Evolutionary conservation across 1,140 invertebrate species (phyloP).

Genomic region (Radopholus similis): DNA sequence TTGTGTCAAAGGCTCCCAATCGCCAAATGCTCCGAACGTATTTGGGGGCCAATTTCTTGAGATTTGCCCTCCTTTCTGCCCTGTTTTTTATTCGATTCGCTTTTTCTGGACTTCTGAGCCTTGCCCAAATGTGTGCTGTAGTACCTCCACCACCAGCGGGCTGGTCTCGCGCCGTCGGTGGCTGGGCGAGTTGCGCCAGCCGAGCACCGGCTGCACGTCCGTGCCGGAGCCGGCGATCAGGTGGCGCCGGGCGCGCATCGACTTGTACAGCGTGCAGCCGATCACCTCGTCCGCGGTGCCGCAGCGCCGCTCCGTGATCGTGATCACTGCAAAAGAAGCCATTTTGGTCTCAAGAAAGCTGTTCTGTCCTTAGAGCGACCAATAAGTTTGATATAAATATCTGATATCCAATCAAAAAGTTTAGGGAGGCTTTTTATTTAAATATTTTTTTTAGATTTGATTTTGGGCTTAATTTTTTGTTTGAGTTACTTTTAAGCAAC

Average conservation of each 20-base stretch:
- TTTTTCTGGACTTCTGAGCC: too few relatives aligned
- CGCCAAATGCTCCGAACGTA: too few relatives aligned
- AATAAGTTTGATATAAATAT: too few relatives aligned
- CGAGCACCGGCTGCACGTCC: slow-evolving; percentile 6
- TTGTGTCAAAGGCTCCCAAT: too few relatives aligned
- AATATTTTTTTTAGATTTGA: too few relatives aligned
- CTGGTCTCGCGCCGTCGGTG: slow-evolving; percentile 39
- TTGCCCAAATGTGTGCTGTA: too few relatives aligned
- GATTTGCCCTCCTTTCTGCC: neutral
- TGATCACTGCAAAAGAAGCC: slow-evolving; percentile 39
- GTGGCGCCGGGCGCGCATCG: slow-evolving; percentile 31
- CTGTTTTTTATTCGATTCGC: too few relatives aligned
- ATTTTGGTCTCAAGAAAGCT: too few relatives aligned
- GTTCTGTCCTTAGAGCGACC: too few relatives aligned
- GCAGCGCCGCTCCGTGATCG: slow-evolving; percentile 45
- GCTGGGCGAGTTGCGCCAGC: neutral
- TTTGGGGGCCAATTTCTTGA: neutral
- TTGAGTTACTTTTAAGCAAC: too few relatives aligned
- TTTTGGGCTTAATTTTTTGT: too few relatives aligned
- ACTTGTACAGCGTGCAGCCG: slow-evolving; percentile 51
- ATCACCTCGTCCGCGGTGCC: slow-evolving; percentile 45
- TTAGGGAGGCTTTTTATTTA: neutral
- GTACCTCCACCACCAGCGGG: slow-evolving; percentile 40
- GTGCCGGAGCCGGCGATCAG: slow-evolving; percentile 32
- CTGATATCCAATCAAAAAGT: neutral